These are phyloP conservation scores for Pituophis catenifer DNA, from an alignment of 2,113 vertebrate species.

Conservation along the genomic window DNA sequence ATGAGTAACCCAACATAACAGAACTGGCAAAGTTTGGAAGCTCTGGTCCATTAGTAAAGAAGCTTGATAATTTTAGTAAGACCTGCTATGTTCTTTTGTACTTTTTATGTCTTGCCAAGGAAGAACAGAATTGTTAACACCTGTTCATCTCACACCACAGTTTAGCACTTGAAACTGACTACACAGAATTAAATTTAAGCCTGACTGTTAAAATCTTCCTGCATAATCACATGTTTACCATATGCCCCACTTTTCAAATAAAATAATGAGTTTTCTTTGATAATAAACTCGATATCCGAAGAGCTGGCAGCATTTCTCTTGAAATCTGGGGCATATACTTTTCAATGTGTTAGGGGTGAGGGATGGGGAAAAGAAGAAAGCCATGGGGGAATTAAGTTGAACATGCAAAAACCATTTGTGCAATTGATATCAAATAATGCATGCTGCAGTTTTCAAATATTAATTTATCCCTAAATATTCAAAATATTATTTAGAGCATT, in stretches of 20 bases:
- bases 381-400: too few species aligned
- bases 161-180: constrained; percentile 47
- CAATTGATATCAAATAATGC: neutral
- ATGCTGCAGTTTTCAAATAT: neutral
- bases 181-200: constrained; percentile 45
- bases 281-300: neutral
- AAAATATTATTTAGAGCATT: neutral
- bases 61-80: constrained; percentile 19
- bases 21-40: constrained; percentile 1
- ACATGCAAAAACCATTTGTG: neutral
- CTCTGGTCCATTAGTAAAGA: constrained; percentile 14
- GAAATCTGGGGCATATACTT: neutral
- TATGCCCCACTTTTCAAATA: neutral
- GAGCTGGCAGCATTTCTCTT: neutral
- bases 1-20: constrained; percentile 15
- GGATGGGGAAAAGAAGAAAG: too few species aligned
- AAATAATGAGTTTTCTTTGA: neutral
- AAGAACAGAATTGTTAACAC: constrained; percentile 44
- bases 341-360: too few species aligned
- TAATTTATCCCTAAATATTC: neutral
- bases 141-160: constrained; percentile 37
- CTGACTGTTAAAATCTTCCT: constrained; percentile 32
- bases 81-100: constrained; percentile 18
- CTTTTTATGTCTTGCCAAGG: constrained; percentile 32
- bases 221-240: neutral